These are phyloP conservation scores for Cyprinella venusta DNA, from an alignment of 2,797 vertebrate species.

Conservation along the genomic window DNA sequence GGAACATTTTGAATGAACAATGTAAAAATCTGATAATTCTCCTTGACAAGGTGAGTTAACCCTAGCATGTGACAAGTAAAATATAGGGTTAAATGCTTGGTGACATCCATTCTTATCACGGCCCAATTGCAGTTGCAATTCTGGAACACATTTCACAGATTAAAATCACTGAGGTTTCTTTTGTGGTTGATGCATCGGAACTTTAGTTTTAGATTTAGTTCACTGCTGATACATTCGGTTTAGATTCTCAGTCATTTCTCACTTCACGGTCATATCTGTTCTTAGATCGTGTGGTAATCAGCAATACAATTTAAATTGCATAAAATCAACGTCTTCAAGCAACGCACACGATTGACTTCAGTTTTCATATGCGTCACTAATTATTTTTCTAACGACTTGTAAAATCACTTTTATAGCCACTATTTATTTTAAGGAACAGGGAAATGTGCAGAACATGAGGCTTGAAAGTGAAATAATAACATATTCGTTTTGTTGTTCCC, in stretches of 20 bases:
- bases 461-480: not conserved
- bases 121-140: not conserved
- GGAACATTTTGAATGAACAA: not conserved
- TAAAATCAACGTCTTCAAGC: not conserved
- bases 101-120: too few relatives aligned
- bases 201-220: not conserved
- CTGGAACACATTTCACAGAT: not conserved
- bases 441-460: not conserved
- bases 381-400: not conserved
- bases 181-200: not conserved
- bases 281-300: not conserved
- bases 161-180: not conserved
- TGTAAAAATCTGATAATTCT: not conserved
- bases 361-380: not conserved
- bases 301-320: not conserved
- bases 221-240: not conserved
- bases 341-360: not conserved
- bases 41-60: too few relatives aligned
- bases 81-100: not conserved
- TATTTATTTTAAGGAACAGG: not conserved
- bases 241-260: not conserved
- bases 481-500: not conserved
- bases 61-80: not conserved
- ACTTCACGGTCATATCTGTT: too few relatives aligned
- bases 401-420: not conserved